Conservation (phyloP, 2,888 invertebrate genomes). For the Oxystoma pomonae region DNA sequence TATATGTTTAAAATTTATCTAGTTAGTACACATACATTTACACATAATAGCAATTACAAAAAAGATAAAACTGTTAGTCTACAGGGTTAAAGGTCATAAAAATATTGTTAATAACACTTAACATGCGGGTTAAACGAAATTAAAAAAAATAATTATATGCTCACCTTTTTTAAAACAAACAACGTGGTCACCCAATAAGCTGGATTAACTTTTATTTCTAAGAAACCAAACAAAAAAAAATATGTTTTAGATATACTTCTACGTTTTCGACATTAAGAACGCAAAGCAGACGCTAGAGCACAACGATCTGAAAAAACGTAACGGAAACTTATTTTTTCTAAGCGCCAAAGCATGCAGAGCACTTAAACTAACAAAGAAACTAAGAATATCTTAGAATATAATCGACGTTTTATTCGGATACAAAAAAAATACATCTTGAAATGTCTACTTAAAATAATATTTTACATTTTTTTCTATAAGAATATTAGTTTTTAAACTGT, state of each 20-base stretch:
- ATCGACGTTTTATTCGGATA: background rate
- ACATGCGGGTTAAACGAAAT: conserved; percentile 14
- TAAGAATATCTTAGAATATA: background rate
- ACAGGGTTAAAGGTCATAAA: no score
- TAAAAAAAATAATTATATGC: conserved; percentile 31
- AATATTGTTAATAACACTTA: conserved; percentile 7
- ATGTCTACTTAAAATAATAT: no score
- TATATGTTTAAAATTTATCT: no score
- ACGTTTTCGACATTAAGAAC: conserved; percentile 24
- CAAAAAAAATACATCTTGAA: no score
- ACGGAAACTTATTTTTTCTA: background rate
- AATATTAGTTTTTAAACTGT: background rate
- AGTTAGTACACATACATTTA: no score
- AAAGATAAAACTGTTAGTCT: no score
- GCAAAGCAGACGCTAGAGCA: conserved; percentile 18
- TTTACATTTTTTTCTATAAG: background rate
- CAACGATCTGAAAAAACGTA: background rate
- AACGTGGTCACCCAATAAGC: background rate
- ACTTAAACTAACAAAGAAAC: background rate
- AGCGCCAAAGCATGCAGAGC: background rate
- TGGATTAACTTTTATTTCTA: conserved; percentile 35
- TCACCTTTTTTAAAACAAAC: conserved; percentile 41
- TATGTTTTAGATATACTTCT: conserved; percentile 26
- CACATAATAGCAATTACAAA: no score
- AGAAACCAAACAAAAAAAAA: conserved; percentile 43